These are phyloP conservation scores for Pherbina coryleti DNA, from an alignment of 2,888 invertebrate genomes.

Conservation along the genomic window DNA sequence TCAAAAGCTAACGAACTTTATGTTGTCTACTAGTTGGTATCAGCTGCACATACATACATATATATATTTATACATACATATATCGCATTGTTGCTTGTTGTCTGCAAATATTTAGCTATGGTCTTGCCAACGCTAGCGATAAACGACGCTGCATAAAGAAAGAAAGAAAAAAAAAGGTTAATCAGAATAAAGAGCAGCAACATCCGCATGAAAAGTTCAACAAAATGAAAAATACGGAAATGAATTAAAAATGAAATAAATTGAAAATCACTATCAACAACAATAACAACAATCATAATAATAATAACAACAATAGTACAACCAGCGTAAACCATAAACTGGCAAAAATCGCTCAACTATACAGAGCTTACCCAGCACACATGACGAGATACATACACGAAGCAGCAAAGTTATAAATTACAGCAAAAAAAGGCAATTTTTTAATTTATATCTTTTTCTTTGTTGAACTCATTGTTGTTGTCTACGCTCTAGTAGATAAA, in stretches of 20 bases:
- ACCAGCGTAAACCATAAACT: background rate
- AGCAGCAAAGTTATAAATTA: slow-evolving; percentile 18
- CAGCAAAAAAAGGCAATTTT: background rate
- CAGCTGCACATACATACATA: no score
- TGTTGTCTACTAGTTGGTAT: no score
- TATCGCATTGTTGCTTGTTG: background rate
- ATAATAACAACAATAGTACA: background rate
- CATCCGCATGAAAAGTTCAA: slow-evolving; percentile 31
- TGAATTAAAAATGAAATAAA: slow-evolving; percentile 4
- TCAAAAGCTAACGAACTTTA: no score
- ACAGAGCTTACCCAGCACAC: background rate
- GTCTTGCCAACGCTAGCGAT: background rate
- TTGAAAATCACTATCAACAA: background rate
- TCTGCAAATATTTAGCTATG: background rate
- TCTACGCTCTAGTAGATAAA: slow-evolving; percentile 21
- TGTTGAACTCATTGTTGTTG: background rate
- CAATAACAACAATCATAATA: no score
- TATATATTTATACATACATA: no score
- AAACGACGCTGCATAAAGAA: background rate
- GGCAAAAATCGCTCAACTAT: background rate
- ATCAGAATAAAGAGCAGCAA: slow-evolving; percentile 11
- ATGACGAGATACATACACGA: background rate
- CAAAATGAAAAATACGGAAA: slow-evolving; percentile 25
- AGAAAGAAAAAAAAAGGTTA: background rate
- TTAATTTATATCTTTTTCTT: background rate